These are phyloP conservation scores for Zalophus californianus DNA, from an alignment of 2,797 vertebrate species.

Conservation along the genomic window DNA sequence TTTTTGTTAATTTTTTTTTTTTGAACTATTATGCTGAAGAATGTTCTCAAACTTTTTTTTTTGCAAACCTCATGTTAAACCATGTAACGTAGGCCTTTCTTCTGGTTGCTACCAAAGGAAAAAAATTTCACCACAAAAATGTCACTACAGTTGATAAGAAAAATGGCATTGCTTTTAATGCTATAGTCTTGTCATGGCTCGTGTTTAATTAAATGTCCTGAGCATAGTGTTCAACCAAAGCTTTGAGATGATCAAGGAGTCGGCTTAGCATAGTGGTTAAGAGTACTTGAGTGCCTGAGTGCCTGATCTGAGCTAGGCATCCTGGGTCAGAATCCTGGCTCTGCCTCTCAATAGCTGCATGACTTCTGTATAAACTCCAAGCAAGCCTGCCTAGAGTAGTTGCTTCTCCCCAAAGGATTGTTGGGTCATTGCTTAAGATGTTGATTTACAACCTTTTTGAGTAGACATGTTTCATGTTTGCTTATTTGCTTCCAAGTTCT, in stretches of 20 bases:
- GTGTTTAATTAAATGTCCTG: neutral
- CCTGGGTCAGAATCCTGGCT: neutral
- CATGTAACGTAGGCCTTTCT: neutral
- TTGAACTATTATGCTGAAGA: neutral
- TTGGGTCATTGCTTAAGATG: slow-evolving; percentile 40
- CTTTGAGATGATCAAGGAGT: neutral
- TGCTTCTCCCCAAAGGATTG: neutral
- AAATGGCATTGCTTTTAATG: slow-evolving; percentile 32
- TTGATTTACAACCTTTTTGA: slow-evolving; percentile 32
- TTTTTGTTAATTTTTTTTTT: neutral
- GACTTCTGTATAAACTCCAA: neutral
- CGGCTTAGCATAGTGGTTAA: neutral
- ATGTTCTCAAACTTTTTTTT: neutral
- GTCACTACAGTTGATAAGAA: neutral
- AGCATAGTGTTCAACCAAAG: neutral
- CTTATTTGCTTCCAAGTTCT: slow-evolving; percentile 34
- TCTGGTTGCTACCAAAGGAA: neutral
- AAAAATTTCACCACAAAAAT: slow-evolving; percentile 6
- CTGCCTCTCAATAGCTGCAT: neutral
- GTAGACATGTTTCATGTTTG: slow-evolving; percentile 4
- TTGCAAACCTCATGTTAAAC: neutral
- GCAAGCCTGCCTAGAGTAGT: neutral
- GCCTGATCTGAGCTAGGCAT: neutral
- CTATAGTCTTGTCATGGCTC: neutral
- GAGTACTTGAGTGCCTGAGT: neutral